A percentile compares a stretch with the other conserved stretches of the same genome.
Conservation (phyloP, 1,140 invertebrate genomes). For the Nymphalis io region DNA sequence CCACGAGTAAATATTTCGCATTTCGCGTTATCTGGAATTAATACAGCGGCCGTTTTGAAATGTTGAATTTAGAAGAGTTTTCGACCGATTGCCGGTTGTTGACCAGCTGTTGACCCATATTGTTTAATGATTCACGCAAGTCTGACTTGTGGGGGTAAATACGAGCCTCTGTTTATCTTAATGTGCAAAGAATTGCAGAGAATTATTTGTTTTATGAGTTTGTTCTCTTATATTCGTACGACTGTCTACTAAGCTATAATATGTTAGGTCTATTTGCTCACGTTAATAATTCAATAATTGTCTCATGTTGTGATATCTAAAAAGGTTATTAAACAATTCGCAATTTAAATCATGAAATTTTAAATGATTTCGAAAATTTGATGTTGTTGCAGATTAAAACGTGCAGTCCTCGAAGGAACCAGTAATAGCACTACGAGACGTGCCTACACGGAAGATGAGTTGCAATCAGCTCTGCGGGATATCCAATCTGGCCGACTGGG, state of each 20-base stretch:
- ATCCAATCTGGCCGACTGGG: slow-evolving; percentile 96
- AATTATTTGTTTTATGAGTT: slow-evolving; percentile 15
- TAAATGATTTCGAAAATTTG: background rate
- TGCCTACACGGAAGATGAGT: slow-evolving; percentile 95
- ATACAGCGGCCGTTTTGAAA: slow-evolving; percentile 66
- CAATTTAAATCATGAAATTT: background rate
- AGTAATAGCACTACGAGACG: slow-evolving; percentile 83
- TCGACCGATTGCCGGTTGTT: slow-evolving; percentile 53
- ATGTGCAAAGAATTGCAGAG: slow-evolving; percentile 19
- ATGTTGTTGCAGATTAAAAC: slow-evolving; percentile 71
- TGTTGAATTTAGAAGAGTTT: slow-evolving; percentile 59
- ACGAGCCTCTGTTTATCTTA: slow-evolving; percentile 21
- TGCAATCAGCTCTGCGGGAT: slow-evolving; percentile 93
- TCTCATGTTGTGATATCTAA: background rate
- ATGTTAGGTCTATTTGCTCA: background rate
- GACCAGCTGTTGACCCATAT: slow-evolving; percentile 53
- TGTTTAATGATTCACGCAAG: slow-evolving; percentile 49
- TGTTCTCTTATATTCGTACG: background rate
- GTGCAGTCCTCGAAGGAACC: slow-evolving; percentile 51
- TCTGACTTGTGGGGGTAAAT: slow-evolving; percentile 12
- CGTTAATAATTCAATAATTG: background rate
- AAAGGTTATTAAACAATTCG: background rate
- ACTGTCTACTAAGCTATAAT: no score
- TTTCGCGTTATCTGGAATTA: slow-evolving; percentile 72
- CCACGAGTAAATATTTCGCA: slow-evolving; percentile 74